phyloP scores from a whole-genome alignment of 2,797 vertebrate genomes.

The Rhinophrynus dorsalis region DNA sequence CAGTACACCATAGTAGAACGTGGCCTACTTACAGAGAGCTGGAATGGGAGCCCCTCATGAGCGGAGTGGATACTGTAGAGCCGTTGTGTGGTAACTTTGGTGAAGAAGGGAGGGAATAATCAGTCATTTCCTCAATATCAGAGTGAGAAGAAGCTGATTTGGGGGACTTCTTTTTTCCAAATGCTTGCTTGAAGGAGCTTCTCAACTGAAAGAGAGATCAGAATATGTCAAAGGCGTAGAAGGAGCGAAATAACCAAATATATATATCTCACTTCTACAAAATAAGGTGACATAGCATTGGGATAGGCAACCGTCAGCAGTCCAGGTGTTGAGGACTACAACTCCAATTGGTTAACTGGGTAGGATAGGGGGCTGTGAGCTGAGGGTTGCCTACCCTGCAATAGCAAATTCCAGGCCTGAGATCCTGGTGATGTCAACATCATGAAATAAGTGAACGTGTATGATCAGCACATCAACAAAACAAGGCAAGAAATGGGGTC shows the following conservation, averaged over 20 bases:
- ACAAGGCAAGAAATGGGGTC: constrained; percentile 43
- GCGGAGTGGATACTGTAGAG: constrained; percentile 69
- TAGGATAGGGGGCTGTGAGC: too few relatives aligned
- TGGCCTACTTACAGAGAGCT: constrained; percentile 81
- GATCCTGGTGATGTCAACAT: not conserved
- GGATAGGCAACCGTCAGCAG: too few relatives aligned
- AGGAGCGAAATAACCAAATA: too few relatives aligned
- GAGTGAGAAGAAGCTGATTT: constrained; percentile 97
- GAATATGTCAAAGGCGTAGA: too few relatives aligned
- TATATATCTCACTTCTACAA: too few relatives aligned
- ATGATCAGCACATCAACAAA: not conserved
- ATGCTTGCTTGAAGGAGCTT: constrained; percentile 98
- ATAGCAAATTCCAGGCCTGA: too few relatives aligned
- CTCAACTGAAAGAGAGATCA: constrained; percentile 75
- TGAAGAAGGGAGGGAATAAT: constrained; percentile 91
- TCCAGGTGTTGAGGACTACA: too few relatives aligned
- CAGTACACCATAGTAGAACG: too few relatives aligned
- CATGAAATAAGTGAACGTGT: not conserved
- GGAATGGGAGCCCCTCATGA: constrained; percentile 90
- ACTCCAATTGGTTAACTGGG: too few relatives aligned
- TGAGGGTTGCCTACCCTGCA: too few relatives aligned
- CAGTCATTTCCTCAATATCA: constrained; percentile 97
- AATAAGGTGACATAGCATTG: too few relatives aligned
- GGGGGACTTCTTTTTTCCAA: constrained; percentile 96
- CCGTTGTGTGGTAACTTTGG: constrained; percentile 90